Conservation (phyloP, 2,113 vertebrate species). For the Stomatorhinus ivindoensis region DNA sequence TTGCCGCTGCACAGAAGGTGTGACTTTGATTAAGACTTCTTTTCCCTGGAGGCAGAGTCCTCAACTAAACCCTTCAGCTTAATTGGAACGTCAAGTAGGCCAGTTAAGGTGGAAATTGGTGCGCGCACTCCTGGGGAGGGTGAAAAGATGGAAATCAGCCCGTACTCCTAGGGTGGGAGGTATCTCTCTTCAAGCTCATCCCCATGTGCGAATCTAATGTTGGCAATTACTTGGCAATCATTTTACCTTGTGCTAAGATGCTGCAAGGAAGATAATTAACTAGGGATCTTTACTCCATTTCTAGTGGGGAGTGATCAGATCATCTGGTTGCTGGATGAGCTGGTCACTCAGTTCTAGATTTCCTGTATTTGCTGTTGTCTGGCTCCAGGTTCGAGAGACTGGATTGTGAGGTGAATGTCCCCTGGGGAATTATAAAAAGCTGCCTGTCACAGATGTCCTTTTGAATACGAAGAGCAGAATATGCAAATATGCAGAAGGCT, state of each 20-base stretch:
- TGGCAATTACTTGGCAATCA: neutral
- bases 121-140: neutral
- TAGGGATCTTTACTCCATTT: neutral
- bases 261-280: neutral
- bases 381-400: neutral
- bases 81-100: neutral
- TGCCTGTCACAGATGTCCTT: neutral
- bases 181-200: neutral
- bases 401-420: neutral
- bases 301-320: neutral
- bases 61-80: slow-evolving; percentile 8
- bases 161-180: neutral
- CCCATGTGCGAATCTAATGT: neutral
- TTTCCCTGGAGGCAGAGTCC: neutral
- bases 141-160: neutral
- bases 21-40: slow-evolving; percentile 13
- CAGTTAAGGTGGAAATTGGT: neutral
- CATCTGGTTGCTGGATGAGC: neutral
- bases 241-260: slow-evolving; percentile 8
- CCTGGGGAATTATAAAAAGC: neutral
- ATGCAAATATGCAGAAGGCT: neutral
- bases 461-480: neutral
- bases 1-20: neutral
- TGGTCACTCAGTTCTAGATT: neutral
- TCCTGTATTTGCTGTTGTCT: neutral